Base-by-base conservation (phyloP, 2,888 invertebrate species). In the Drosophila anceps region DNA sequence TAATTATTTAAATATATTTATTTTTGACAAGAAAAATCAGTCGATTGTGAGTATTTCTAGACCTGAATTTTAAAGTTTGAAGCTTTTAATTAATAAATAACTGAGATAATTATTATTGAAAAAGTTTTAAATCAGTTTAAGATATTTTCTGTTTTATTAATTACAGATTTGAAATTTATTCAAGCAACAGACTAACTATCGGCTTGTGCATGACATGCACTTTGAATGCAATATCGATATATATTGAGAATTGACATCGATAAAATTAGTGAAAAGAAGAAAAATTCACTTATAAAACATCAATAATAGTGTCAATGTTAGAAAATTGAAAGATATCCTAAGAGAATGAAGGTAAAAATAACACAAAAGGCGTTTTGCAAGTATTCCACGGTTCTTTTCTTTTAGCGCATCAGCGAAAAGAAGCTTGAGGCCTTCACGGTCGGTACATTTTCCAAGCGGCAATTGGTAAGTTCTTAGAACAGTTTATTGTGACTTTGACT, bases 381-480 rank as follows among this genome's bases (percentile, higher is more conserved):
- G 13, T 64, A 46, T 9, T 46, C 39, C 7, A 74, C 44, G 27
- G 44, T 29, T 62, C 7, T 31, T 10, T 58, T 7, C 6, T 41
- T 79, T 20, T 65, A 94, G 94, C 94, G 95, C 93, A 94, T 95
- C 91, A 94, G 96, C 69, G 96, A 96, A 90, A 96, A 96, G 89
- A 96, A 96, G 92, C 93, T 96, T 69, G 96, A 96, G 91, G 96
- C 96, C n/a, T 96, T 96, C 90, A 95, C 95, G 13, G 95, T 96
- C 74, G 96, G 96, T 33, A 95, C 95, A 27, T 96, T 96, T 95
- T 96, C 86, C 9, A 96, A 96, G 91, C 92, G 95, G 20, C 94
- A 94, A 39, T 93, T 97, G 76, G 78, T 80, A 54, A 71, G 78
- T 48, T 46, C 13, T 33, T 8, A 9, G 7, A 44, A 24, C 15